Conservation (phyloP, 1,140 invertebrate genomes). For the Tyrophagus putrescentiae region DNA sequence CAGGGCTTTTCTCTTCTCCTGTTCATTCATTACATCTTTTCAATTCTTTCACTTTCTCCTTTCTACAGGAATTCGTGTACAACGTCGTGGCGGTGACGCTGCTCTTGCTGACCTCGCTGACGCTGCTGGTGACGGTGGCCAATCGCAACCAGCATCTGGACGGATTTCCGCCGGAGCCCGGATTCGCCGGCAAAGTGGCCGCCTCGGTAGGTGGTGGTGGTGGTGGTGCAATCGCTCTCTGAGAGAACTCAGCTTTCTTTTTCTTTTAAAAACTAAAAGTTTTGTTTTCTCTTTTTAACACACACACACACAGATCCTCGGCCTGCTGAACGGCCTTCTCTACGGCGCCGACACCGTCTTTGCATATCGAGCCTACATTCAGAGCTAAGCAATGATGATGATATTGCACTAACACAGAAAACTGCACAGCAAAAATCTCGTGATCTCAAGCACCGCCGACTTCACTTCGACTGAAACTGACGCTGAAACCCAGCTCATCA, state of each 20-base stretch:
- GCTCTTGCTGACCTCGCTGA: background rate
- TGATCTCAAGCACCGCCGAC: too few relatives aligned
- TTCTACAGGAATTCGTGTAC: constrained; percentile 7
- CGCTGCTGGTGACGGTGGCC: background rate
- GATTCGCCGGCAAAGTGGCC: constrained; percentile 6
- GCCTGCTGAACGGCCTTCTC: background rate
- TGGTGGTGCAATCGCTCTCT: background rate
- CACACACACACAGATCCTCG: background rate
- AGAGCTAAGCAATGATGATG: too few relatives aligned
- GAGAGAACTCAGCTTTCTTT: background rate
- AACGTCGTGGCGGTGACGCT: background rate
- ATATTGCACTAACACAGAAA: too few relatives aligned
- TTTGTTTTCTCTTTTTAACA: too few relatives aligned
- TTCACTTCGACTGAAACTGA: too few relatives aligned
- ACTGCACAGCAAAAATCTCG: too few relatives aligned
- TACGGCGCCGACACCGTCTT: background rate
- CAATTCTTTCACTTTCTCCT: background rate
- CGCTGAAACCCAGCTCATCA: too few relatives aligned
- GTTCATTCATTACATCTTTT: background rate
- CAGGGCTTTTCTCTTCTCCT: background rate
- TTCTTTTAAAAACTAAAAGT: too few relatives aligned
- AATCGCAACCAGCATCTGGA: constrained; percentile 6
- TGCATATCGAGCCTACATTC: constrained; percentile 11
- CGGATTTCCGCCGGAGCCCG: constrained; percentile 13
- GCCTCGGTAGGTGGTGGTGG: background rate